Base-by-base conservation (phyloP, 2,888 invertebrate genomes). In the Idaea aversata region DNA sequence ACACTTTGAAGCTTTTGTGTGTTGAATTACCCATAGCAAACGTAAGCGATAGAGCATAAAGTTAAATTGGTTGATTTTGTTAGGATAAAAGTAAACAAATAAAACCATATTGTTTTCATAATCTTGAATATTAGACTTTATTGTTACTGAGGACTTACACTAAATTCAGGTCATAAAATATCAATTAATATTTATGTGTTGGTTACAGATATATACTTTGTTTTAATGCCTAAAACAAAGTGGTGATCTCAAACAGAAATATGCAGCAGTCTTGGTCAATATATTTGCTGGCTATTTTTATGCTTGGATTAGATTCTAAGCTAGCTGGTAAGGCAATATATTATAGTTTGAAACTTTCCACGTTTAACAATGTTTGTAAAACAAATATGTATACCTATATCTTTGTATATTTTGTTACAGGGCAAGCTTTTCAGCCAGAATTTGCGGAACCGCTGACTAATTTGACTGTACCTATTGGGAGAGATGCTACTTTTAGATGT, bases 401-500 rank as follows among this genome's bases (percentile, higher is more conserved):
- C 59, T 61, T 34, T 63, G 34, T 36, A 4, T 47, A 57, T 13
- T 67, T 61, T 67, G 72, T 88, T 88, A 66, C 91, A 96, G 96
- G 95, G 80, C 93, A 94, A 85, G 95, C 95, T 71, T 96, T 95
- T 87, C 96, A 96, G 86, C 98, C 98, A 25, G 97, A 97, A 88
- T 98, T 98, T 83, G 95, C 95, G 67, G 96, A 96, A 79, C 96
- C 96, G 59, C 95, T 98, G 82, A 94, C 95, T 76, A 98, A 98
- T 93, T 93, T 97, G 77, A 97, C 97, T 66, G 95, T 98, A 66
- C 95, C 97, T 64, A 94, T 97, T 69, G 97, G 97, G 70, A 94
- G 98, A 81, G 97, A 98, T 87, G 97, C 97, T 68, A 96, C 96
- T 69, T 97, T 98, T 85, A 96, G 96, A 83, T 98, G 98, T 88